Percentiles rank a stretch among this genome's conserved stretches.
Evolutionary conservation across 1,140 invertebrate genomes (phyloP).

Genomic region (Myzus persicae): DNA sequence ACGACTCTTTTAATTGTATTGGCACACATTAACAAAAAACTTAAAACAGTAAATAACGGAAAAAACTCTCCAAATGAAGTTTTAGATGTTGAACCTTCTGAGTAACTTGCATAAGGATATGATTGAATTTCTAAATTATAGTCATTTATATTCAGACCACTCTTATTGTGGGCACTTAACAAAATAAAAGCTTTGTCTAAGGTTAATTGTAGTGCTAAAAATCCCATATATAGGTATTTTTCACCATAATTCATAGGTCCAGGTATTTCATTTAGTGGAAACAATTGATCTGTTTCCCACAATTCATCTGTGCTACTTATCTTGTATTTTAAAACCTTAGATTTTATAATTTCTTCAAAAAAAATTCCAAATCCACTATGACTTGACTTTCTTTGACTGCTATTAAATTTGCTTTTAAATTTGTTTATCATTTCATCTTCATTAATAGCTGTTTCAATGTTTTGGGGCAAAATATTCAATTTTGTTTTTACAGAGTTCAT

Average conservation of each 20-base stretch:
- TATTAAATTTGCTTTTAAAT: slow-evolving; percentile 8
- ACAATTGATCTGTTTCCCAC: slow-evolving; percentile 32
- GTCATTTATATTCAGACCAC: not conserved
- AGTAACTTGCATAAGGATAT: not conserved
- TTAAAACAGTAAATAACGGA: slow-evolving; percentile 47
- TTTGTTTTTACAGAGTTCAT: not conserved
- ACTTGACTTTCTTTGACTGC: not conserved
- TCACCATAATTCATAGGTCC: slow-evolving; percentile 43
- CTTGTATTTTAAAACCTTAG: slow-evolving; percentile 51
- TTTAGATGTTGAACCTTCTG: not conserved
- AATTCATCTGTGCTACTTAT: slow-evolving; percentile 30
- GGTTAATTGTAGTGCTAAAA: slow-evolving; percentile 56
- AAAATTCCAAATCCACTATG: slow-evolving; percentile 23
- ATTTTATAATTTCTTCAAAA: not conserved
- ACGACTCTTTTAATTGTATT: slow-evolving; percentile 60
- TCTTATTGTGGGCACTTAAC: slow-evolving; percentile 21
- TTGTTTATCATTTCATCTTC: not conserved
- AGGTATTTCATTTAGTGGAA: slow-evolving; percentile 17
- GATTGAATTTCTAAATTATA: slow-evolving; percentile 29
- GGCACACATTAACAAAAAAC: slow-evolving; percentile 56
- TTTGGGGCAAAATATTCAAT: not conserved
- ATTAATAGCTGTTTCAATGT: not conserved
- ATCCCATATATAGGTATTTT: slow-evolving; percentile 32
- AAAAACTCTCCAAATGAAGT: not conserved
- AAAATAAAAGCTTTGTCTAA: slow-evolving; percentile 59